Evolutionary conservation across 2,888 invertebrate genomes (phyloP).

Genomic region (Xanthorhoe spadicearia): DNA sequence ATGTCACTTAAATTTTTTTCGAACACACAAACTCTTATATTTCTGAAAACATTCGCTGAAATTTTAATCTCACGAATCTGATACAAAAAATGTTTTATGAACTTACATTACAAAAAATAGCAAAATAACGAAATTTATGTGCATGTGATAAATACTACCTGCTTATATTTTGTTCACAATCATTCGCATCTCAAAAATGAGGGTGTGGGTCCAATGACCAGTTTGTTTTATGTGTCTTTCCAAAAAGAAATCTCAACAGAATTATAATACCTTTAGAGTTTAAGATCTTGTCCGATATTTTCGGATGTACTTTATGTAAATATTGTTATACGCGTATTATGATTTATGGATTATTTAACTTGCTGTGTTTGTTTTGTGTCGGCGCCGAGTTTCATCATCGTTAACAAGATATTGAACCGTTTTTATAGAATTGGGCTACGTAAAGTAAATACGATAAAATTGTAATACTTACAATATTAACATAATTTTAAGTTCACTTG

Average conservation of each 20-base stretch:
- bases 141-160: not conserved
- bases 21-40: no score
- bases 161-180: slow-evolving; percentile 52
- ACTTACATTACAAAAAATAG: no score
- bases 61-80: no score
- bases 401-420: slow-evolving; percentile 31
- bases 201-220: slow-evolving; percentile 61
- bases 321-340: slow-evolving; percentile 59
- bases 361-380: slow-evolving; percentile 58
- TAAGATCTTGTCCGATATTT: slow-evolving; percentile 58
- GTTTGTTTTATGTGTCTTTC: slow-evolving; percentile 53
- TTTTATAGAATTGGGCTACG: slow-evolving; percentile 26
- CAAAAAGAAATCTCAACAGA: slow-evolving; percentile 41
- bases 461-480: not conserved
- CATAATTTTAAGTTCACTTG: not conserved
- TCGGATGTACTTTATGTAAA: slow-evolving; percentile 65
- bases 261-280: not conserved
- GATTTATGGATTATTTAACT: slow-evolving; percentile 73
- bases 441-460: not conserved
- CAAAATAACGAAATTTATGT: no score
- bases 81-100: no score
- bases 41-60: no score
- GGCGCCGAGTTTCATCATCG: slow-evolving; percentile 52
- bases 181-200: slow-evolving; percentile 51
- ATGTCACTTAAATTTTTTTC: no score